phyloP scores from a whole-genome alignment of 2,888 invertebrate genomes.

The Gryllus longicercus region DNA sequence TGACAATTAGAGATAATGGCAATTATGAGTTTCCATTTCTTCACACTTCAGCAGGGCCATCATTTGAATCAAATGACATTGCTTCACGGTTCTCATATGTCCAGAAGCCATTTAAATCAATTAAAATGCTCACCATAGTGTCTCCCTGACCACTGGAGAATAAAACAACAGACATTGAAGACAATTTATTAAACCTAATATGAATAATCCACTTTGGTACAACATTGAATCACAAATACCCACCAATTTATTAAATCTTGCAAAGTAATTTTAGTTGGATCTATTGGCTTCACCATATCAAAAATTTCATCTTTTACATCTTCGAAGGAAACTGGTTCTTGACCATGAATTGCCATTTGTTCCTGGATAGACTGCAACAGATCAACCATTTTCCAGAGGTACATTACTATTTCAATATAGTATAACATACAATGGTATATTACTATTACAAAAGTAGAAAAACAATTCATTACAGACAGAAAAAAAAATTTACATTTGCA shows the following conservation, averaged over 20 bases:
- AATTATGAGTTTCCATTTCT: neutral
- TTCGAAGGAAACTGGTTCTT: constrained; percentile 86
- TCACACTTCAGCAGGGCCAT: constrained; percentile 29
- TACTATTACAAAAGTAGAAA: neutral
- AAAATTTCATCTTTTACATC: constrained; percentile 97
- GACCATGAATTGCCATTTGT: constrained; percentile 80
- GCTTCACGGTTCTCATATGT: constrained; percentile 92
- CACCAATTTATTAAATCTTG: constrained; percentile 77
- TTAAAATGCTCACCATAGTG: constrained; percentile 87
- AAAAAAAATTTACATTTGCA: neutral
- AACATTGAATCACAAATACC: neutral
- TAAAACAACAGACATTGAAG: constrained; percentile 20
- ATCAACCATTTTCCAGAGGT: neutral
- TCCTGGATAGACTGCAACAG: constrained; percentile 77
- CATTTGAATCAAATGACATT: constrained; percentile 58
- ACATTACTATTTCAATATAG: neutral
- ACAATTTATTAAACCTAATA: neutral
- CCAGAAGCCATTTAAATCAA: constrained; percentile 96
- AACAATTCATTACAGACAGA: neutral
- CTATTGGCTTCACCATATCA: constrained; percentile 91
- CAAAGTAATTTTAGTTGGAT: constrained; percentile 79
- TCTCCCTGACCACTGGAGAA: constrained; percentile 80
- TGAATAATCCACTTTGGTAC: too few relatives aligned
- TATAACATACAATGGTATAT: neutral
- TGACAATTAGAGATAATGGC: neutral